Percentiles rank a stretch among this genome's conserved stretches.
Evolutionary conservation across 2,888 invertebrate species (phyloP).

Genomic region (Hirtodrosophila trivittata): DNA sequence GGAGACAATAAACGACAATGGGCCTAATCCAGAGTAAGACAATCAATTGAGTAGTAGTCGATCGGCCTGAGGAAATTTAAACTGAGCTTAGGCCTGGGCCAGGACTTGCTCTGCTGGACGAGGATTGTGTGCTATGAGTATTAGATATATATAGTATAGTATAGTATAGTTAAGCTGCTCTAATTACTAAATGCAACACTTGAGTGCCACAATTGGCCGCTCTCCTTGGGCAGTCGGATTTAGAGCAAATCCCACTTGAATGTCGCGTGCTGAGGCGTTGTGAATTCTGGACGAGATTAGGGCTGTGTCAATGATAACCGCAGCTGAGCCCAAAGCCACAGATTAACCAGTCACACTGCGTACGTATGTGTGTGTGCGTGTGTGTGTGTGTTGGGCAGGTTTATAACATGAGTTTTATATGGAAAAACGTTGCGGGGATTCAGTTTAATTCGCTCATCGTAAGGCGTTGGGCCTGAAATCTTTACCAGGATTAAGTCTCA

Average conservation of each 20-base stretch:
- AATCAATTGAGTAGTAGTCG: constrained; percentile 33
- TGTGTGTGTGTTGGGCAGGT: constrained; percentile 17
- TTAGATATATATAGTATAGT: constrained; percentile 2
- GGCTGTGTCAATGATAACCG: constrained; percentile 50
- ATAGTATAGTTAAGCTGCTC: constrained; percentile 44
- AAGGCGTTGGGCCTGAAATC: constrained; percentile 52
- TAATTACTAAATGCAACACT: constrained; percentile 62
- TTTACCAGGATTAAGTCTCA: constrained; percentile 46
- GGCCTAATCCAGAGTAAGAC: constrained; percentile 25
- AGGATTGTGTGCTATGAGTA: constrained; percentile 5
- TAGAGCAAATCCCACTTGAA: constrained; percentile 48
- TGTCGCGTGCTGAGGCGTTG: constrained; percentile 67
- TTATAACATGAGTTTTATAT: constrained; percentile 50
- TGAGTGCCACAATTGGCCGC: constrained; percentile 26
- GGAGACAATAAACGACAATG: not conserved
- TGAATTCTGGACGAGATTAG: constrained; percentile 66
- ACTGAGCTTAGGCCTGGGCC: constrained; percentile 17
- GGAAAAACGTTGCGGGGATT: constrained; percentile 50
- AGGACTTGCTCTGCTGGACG: constrained; percentile 1
- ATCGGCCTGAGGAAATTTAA: constrained; percentile 5
- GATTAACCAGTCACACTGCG: constrained; percentile 55
- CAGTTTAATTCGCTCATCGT: constrained; percentile 53
- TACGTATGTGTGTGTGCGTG: constrained; percentile 2
- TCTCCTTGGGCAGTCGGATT: constrained; percentile 18
- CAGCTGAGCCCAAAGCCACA: constrained; percentile 54